A percentile compares a stretch with the other conserved stretches of the same genome.
phyloP scores from a whole-genome alignment of 2,113 vertebrate species.

The Furnarius figulus region DNA sequence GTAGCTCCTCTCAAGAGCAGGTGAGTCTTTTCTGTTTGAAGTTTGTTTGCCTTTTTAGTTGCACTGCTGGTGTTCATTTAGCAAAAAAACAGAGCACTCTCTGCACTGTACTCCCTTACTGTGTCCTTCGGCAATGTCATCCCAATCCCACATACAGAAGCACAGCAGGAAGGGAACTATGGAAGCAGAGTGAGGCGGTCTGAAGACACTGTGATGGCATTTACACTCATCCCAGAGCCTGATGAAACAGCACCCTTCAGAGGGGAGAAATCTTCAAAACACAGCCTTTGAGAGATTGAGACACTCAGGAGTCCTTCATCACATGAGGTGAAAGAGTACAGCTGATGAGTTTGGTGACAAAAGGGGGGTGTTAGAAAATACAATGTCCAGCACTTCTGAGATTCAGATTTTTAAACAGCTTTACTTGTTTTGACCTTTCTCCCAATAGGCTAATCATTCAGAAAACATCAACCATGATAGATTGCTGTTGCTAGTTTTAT shows the following conservation, averaged over 20 bases:
- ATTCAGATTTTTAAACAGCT: background rate
- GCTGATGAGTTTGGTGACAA: background rate
- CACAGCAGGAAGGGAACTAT: background rate
- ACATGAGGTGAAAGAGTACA: background rate
- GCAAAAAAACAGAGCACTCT: background rate
- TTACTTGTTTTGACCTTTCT: background rate
- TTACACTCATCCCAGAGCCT: background rate
- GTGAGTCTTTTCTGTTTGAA: conserved; percentile 24
- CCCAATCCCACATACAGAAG: background rate
- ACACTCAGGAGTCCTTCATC: rapidly evolving
- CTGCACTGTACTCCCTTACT: background rate
- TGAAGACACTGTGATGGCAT: background rate
- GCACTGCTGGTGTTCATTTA: background rate
- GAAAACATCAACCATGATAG: background rate
- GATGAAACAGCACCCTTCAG: background rate
- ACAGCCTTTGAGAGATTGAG: background rate
- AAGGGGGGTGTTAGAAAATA: background rate
- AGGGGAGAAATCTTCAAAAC: background rate
- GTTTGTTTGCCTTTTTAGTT: conserved; percentile 19
- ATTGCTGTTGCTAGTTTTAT: background rate
- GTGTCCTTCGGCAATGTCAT: background rate
- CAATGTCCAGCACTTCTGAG: background rate
- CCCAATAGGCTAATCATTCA: background rate
- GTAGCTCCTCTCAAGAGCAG: background rate
- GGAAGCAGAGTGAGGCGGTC: background rate